Base-by-base conservation (phyloP, 2,113 vertebrate genomes). In the Gulo gulo region DNA sequence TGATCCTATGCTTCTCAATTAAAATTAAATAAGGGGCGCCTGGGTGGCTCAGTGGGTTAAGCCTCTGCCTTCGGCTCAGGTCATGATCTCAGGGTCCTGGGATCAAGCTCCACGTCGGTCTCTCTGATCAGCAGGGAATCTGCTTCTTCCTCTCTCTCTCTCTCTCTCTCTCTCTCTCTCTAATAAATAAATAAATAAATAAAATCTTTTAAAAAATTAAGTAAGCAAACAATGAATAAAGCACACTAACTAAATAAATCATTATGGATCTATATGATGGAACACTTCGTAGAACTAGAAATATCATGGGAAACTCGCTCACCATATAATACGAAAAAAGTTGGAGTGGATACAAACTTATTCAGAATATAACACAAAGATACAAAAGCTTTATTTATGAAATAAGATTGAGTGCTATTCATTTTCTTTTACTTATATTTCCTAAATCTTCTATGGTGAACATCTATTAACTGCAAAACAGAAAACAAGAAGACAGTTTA, bases 261-360 rank as follows among this genome's bases (percentile, higher is more conserved):
- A 81, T 81, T 13, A 79, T 94, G 31, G 23, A 47, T 80, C 36
- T n/a, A 34, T 73, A 59, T 20, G 13, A 73, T 63, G 6, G 26
- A 55, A 83, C 69, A 92, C n/a, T 83, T 95, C 42, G 29, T 9
- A 90, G n/a, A 87, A 80, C 79, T 83, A 87, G 11, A 97, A 95
- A 87, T 84, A 31, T 24, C 74, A 91, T 20, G 12, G 36, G 2
- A 42, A 93, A 94, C 57, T 26, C 5, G 4, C n/a, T 84, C 13
- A 93, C 71, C 81, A 73, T 47, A 59, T 18, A 84, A 13, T 74
- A 88, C 73, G 13, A 16, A 97, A 94, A 83, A 42, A 3, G 20
- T 29, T 61, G 12, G 36, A 9, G 31, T 65, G 4, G 34, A 88
- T 12, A 87, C 4, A 76, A 80, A 91, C 13, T 12, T 47, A 67